A percentile compares a stretch with the other conserved stretches of the same genome.
phyloP scores from a whole-genome alignment of 2,113 vertebrate species.

The Gnathonemus echidnorhynchus region DNA sequence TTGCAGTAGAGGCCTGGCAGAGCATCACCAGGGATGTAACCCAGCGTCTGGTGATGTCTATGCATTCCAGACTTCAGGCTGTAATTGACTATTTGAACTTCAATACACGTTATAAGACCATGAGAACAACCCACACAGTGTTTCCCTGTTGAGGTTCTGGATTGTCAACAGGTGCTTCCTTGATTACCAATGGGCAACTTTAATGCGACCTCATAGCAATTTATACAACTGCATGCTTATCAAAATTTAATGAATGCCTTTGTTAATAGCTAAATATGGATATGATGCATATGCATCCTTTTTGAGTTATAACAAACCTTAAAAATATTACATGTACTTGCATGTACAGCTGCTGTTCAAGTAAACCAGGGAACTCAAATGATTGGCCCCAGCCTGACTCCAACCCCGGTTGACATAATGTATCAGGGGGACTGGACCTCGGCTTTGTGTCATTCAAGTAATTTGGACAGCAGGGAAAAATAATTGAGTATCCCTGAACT shows the following conservation, averaged over 20 bases:
- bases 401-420: neutral
- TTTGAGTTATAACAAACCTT: neutral
- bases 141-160: neutral
- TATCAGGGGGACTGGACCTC: neutral
- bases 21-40: too few relatives aligned
- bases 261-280: neutral
- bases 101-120: neutral
- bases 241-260: neutral
- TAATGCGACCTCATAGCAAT: neutral
- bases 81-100: neutral
- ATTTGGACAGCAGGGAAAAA: neutral
- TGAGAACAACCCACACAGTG: neutral
- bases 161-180: neutral
- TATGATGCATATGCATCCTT: neutral
- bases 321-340: neutral
- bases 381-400: neutral
- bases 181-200: neutral
- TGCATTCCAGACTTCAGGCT: too few relatives aligned
- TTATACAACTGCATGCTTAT: neutral
- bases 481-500: neutral
- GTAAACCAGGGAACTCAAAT: neutral
- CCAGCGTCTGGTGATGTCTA: too few relatives aligned
- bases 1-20: too few relatives aligned
- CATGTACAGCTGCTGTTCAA: neutral
- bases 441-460: neutral